Evolutionary conservation across 2,113 vertebrate species (phyloP), one percentile per base, ranked within the genome.

Genomic region (Myodes glareolus): DNA sequence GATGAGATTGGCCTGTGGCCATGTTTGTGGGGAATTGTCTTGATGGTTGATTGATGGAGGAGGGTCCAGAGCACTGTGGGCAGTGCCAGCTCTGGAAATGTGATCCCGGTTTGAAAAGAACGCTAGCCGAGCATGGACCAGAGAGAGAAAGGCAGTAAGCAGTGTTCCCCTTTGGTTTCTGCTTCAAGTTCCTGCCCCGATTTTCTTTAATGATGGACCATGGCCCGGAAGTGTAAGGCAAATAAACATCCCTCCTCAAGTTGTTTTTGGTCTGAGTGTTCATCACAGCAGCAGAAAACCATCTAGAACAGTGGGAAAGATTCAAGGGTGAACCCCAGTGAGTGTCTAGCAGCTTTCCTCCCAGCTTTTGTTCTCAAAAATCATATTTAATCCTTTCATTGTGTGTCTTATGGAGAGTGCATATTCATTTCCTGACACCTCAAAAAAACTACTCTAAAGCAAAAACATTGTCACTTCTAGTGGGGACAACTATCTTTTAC

Each of bases 261-360:
- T 86, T 67, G 82, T n/a, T 65, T 63, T 65, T 85, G 81, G 58
- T 42, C 39, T 45, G 25, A 7, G 5, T 65, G 39, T 61, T 84
- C 33, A 65, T 67, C 61, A 86, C 25, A 65, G 9, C 2, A 45
- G 33, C 17, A 1, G 2, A 45, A 86, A 47, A 12, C 27, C 39
- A 86, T 33, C 61, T 39, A 45, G 61, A 45, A 19, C 21, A 73
- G 87, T 82, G 39, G 76, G 27, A 33, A 29, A 42, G 65, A 65
- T 13, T 50, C 1, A 5, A 61, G 2, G 1, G 7, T 63, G 82
- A 86, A 4, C 7, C 70, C 33, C 16, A 25, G 2, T 0, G 12
- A 80, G 25, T 9, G 47, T 92, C 0, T 27, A 52, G 13, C 13
- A 27, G 21, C n/a, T 58, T 19, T 63, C 72, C 45, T n/a, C 58